Conservation (phyloP, 2,113 vertebrate species). For the Struthio camelus region DNA sequence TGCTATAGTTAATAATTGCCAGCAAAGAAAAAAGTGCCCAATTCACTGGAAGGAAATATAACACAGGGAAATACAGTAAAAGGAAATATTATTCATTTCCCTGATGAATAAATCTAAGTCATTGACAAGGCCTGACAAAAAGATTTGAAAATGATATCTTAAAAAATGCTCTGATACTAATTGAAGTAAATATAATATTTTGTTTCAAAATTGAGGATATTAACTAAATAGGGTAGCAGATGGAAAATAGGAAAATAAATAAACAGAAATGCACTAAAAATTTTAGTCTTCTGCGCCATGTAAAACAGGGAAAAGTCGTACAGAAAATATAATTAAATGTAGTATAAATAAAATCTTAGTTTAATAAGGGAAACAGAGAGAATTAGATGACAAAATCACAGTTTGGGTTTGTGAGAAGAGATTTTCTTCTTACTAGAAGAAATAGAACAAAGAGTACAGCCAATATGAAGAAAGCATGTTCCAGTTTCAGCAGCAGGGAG, state of each 20-base stretch:
- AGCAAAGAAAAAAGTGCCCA: not conserved
- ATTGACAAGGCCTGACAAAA: not conserved
- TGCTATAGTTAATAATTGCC: not conserved
- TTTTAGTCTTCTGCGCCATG: not conserved
- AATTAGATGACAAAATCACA: not conserved
- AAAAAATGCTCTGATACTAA: not conserved
- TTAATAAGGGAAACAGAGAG: not conserved
- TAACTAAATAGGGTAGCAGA: not conserved
- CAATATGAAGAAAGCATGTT: not conserved
- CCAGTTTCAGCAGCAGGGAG: not conserved
- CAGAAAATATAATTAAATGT: not conserved
- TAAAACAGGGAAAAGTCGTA: not conserved
- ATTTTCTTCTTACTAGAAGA: not conserved
- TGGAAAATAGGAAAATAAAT: not conserved
- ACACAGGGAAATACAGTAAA: not conserved
- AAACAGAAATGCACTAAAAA: not conserved
- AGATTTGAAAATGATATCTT: not conserved
- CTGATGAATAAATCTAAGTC: not conserved
- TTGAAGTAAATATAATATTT: not conserved
- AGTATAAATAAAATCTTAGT: not conserved
- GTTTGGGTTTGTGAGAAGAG: not conserved
- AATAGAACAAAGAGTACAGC: slow-evolving; percentile 22
- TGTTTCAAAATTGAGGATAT: not conserved
- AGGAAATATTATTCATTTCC: not conserved
- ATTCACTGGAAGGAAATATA: not conserved